Base-by-base conservation (phyloP, 2,888 invertebrate genomes). In the Oligia latruncula region DNA sequence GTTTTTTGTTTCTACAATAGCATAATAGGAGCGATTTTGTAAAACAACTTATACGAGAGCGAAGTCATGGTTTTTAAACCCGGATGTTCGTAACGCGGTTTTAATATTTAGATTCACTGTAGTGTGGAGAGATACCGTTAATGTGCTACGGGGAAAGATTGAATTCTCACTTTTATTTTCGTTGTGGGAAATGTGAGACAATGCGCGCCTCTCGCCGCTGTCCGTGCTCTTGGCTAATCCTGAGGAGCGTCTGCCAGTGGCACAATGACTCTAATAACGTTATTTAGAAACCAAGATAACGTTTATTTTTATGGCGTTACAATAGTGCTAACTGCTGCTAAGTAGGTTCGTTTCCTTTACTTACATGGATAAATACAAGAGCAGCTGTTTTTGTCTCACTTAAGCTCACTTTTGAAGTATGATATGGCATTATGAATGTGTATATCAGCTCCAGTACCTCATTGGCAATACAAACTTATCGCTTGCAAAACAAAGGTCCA, bases 141-240 rank as follows among this genome's bases (percentile, higher is more conserved):
- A 92, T 92, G 89, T 90, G 85, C 81, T 84, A 87, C 89, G 90
- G 89, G 84, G 88, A 90, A 92, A 93, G 92, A 95, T 95, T 95
- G 93, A 93, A 95, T 94, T 93, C 93, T 94, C 94, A 96, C 96
- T 96, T 95, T 96, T 96, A 94, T 93, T 96, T 96, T 96, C 95
- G 90, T 89, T 93, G 93, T 95, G 90, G 82, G 89, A 90, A 90
- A 79, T 80, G 73, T 43, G 58, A 88, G 74, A 89, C 88, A 88
- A 85, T 88, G 88, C 82, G 73, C 68, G 78, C 71, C 68, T 80
- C 77, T 71, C 74, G 78, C 68, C 77, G 68, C 79, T 81, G 83
- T 72, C 80, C 80, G 77, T 65, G 71, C 75, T 80, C 78, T 88
- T 89, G 75, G 87, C 87, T 90, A 92, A 92, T 92, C 91, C 91